These are phyloP conservation scores for Colaptes auratus DNA, from an alignment of 2,113 vertebrate species.

Conservation along the genomic window DNA sequence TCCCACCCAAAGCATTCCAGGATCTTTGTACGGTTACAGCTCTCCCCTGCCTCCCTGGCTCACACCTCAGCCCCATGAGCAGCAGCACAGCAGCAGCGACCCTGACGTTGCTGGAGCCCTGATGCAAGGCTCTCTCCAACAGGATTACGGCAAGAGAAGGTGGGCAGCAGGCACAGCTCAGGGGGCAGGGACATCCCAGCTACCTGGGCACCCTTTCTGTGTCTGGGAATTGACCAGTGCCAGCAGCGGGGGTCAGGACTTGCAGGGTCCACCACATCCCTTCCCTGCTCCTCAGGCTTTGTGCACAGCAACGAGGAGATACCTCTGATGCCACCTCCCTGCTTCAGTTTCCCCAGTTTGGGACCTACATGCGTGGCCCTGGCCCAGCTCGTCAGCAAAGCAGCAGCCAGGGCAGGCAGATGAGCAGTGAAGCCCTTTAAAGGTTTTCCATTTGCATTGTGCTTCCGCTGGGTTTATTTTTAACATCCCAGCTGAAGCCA, in stretches of 20 bases:
- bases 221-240: background rate
- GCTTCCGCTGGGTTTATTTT: constrained; percentile 31
- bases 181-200: too few relatives aligned
- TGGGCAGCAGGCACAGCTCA: fast-evolving
- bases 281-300: background rate
- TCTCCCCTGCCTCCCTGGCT: too few relatives aligned
- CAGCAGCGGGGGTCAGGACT: background rate
- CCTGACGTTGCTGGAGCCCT: fast-evolving
- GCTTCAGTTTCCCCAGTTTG: background rate
- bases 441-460: constrained; percentile 33
- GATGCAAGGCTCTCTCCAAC: background rate
- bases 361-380: fast-evolving
- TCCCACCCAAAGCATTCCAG: too few relatives aligned
- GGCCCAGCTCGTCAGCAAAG: background rate
- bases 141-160: fast-evolving
- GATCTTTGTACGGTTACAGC: too few relatives aligned
- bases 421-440: background rate
- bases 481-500: background rate
- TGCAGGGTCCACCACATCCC: background rate
- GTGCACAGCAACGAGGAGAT: fast-evolving
- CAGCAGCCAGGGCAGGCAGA: background rate
- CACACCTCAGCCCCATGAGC: too few relatives aligned
- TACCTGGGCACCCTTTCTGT: background rate
- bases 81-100: background rate
- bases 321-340: background rate